phyloP scores from a whole-genome alignment of 2,888 invertebrate species.

The Conchocele bisecta region DNA sequence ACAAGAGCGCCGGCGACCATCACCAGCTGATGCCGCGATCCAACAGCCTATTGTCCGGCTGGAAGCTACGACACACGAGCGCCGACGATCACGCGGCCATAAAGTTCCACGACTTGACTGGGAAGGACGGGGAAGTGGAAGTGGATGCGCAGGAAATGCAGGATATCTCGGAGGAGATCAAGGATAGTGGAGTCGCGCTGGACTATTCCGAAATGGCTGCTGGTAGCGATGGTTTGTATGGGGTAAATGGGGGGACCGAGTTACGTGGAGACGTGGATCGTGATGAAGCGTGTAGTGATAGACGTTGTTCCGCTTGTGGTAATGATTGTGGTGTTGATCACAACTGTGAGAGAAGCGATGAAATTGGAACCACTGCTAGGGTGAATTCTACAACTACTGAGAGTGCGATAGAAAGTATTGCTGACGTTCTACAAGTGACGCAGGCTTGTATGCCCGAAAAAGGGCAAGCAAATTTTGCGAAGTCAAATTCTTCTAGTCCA shows the following conservation, averaged over 20 bases:
- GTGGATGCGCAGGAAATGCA: constrained; percentile 35
- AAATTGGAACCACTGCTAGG: background rate
- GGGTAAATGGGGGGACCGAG: background rate
- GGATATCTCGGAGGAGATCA: constrained; percentile 56
- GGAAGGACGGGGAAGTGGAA: constrained; percentile 45
- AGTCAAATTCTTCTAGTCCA: constrained; percentile 56
- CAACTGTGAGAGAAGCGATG: background rate
- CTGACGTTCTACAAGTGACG: background rate
- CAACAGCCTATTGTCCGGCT: constrained; percentile 71
- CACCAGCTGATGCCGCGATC: constrained; percentile 64
- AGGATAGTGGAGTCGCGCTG: constrained; percentile 71
- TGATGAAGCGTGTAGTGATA: background rate
- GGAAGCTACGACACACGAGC: constrained; percentile 60
- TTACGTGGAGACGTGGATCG: background rate
- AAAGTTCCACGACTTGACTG: constrained; percentile 59
- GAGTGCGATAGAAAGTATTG: background rate
- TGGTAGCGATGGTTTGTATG: constrained; percentile 7
- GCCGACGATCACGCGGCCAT: constrained; percentile 54
- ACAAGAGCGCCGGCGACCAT: constrained; percentile 80
- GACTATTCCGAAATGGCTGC: constrained; percentile 54
- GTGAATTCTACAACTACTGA: constrained; percentile 2
- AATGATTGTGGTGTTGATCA: background rate
- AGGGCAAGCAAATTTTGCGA: constrained; percentile 13
- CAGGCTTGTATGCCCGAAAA: background rate
- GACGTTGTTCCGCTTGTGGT: background rate